phyloP scores from a whole-genome alignment of 2,113 vertebrate species.

The Epinephelus moara region DNA sequence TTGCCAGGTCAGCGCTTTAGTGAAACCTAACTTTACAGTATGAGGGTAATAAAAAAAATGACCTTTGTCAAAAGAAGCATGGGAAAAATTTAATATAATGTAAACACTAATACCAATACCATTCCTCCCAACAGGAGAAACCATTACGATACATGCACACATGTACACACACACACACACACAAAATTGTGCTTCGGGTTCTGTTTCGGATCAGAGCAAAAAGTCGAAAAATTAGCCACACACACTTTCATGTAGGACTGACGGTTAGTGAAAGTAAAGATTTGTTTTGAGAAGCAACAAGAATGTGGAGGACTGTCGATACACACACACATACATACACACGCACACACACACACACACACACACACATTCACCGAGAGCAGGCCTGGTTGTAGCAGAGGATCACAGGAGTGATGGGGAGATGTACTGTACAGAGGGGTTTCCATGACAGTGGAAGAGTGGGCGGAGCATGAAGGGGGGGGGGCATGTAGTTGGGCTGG shows the following conservation, averaged over 20 bases:
- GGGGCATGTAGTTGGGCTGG: constrained; percentile 21
- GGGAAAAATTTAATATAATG: constrained; percentile 47
- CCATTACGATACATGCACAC: constrained; percentile 41
- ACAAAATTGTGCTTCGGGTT: constrained; percentile 74
- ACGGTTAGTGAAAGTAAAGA: constrained; percentile 30
- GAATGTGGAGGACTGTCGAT: constrained; percentile 3
- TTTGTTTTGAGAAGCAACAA: constrained; percentile 35
- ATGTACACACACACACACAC: neutral
- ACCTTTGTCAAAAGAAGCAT: constrained; percentile 61
- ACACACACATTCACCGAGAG: constrained; percentile 25
- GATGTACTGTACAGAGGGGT: constrained; percentile 73
- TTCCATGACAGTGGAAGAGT: constrained; percentile 72
- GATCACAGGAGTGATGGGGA: constrained; percentile 43
- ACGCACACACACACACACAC: neutral
- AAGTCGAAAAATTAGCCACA: constrained; percentile 29
- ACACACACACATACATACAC: constrained; percentile 17
- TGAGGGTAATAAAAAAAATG: constrained; percentile 42
- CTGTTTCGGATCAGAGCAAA: constrained; percentile 44
- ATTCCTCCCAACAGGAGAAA: constrained; percentile 49
- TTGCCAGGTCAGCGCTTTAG: constrained; percentile 19
- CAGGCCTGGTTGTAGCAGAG: constrained; percentile 46
- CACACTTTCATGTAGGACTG: constrained; percentile 26
- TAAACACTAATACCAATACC: constrained; percentile 73
- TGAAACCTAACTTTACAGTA: constrained; percentile 59
- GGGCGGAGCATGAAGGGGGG: constrained; percentile 19